Evolutionary conservation across 2,797 vertebrate species (phyloP).

Genomic region (Ambastaia sidthimunki): DNA sequence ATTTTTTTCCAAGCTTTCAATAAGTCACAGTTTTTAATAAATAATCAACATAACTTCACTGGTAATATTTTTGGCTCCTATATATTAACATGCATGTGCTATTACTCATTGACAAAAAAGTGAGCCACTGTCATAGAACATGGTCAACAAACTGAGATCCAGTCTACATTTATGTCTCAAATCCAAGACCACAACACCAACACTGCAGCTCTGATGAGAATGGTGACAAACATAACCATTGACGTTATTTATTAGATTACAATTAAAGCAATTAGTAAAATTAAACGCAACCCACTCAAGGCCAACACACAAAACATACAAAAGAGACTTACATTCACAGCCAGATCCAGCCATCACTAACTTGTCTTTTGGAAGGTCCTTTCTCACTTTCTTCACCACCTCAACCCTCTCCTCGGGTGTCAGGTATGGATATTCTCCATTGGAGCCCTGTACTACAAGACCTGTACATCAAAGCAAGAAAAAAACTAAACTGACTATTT

Average conservation of each 20-base stretch:
- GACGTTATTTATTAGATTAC: too few species aligned
- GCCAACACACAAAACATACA: not conserved
- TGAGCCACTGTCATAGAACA: not conserved
- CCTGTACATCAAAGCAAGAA: constrained; percentile 73
- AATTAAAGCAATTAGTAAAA: too few species aligned
- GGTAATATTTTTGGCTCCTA: too few species aligned
- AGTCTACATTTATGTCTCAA: not conserved
- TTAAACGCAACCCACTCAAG: too few species aligned
- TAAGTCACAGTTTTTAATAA: too few species aligned
- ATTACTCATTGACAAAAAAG: not conserved
- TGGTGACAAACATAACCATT: too few species aligned
- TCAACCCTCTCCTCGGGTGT: constrained; percentile 82
- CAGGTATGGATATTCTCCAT: constrained; percentile 89
- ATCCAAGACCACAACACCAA: not conserved
- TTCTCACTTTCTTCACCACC: constrained; percentile 80
- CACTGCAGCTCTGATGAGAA: too few species aligned
- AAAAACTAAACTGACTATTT: too few species aligned
- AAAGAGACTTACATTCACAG: constrained; percentile 84
- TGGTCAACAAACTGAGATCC: not conserved
- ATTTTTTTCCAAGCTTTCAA: too few species aligned
- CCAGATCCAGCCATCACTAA: constrained; percentile 88
- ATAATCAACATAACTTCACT: too few species aligned
- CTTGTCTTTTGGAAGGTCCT: constrained; percentile 75
- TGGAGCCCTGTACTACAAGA: constrained; percentile 91
- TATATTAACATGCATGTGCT: too few species aligned